Evolutionary conservation across 2,113 vertebrate genomes (phyloP).

Genomic region (Chloroceryle aenea): DNA sequence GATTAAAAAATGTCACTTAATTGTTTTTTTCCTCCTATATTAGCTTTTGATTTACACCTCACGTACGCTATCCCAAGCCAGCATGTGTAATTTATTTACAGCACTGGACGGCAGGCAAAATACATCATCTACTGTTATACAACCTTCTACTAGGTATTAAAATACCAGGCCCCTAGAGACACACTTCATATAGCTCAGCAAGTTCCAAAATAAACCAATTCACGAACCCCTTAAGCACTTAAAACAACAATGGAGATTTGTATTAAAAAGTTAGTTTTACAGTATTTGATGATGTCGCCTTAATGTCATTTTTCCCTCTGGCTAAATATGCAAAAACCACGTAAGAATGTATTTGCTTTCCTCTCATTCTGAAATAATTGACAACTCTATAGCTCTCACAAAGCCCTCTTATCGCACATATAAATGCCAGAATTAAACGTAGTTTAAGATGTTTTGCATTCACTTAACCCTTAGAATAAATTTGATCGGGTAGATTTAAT

Average conservation of each 20-base stretch:
- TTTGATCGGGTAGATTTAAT: neutral
- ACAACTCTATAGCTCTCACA: neutral
- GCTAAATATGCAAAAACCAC: conserved; percentile 37
- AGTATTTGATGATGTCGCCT: conserved; percentile 73
- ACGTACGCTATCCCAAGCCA: conserved; percentile 62
- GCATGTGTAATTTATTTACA: conserved; percentile 83
- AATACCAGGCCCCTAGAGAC: conserved; percentile 79
- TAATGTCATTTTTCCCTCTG: conserved; percentile 60
- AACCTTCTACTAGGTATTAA: conserved; percentile 81
- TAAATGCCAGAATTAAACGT: conserved; percentile 1
- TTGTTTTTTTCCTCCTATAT: conserved; percentile 39
- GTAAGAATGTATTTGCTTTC: conserved; percentile 15
- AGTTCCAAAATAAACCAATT: conserved; percentile 83
- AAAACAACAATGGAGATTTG: conserved; percentile 79
- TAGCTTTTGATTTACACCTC: conserved; percentile 75
- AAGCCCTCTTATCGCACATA: neutral
- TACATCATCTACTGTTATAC: conserved; percentile 82
- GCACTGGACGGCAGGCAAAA: conserved; percentile 77
- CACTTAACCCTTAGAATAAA: conserved; percentile 9
- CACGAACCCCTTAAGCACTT: conserved; percentile 75
- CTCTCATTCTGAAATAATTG: neutral
- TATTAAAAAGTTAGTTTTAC: conserved; percentile 74
- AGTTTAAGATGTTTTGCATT: conserved; percentile 10
- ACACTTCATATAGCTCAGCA: conserved; percentile 78
- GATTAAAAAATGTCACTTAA: conserved; percentile 5